These are phyloP conservation scores for Hyles vespertilio DNA, from an alignment of 1,140 invertebrate genomes.

Conservation along the genomic window DNA sequence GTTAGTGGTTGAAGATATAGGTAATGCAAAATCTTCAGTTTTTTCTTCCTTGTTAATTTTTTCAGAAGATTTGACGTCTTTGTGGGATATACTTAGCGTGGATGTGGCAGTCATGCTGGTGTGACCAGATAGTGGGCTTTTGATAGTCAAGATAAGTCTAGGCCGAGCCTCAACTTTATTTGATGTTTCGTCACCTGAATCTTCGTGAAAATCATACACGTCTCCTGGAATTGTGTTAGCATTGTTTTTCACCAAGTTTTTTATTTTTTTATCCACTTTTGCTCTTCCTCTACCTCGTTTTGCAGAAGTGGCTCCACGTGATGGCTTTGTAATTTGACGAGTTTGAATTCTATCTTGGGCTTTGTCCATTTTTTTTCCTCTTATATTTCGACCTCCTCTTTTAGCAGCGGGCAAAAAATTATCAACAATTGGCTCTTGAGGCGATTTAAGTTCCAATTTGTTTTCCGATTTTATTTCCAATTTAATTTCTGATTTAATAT, in stretches of 20 bases:
- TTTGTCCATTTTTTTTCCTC: conserved; percentile 75
- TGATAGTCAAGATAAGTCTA: conserved; percentile 86
- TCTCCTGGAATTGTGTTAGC: conserved; percentile 78
- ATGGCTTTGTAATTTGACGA: conserved; percentile 75
- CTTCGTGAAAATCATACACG: conserved; percentile 90
- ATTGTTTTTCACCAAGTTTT: conserved; percentile 67
- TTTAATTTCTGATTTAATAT: no score
- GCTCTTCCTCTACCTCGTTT: conserved; percentile 72
- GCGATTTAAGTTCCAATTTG: background rate
- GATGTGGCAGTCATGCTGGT: conserved; percentile 53
- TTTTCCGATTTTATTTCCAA: no score
- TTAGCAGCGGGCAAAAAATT: conserved; percentile 42
- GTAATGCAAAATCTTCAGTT: conserved; percentile 79
- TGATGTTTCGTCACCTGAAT: conserved; percentile 83
- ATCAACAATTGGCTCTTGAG: conserved; percentile 26
- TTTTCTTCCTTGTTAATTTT: conserved; percentile 77
- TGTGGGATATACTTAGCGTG: conserved; percentile 51
- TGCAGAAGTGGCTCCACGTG: conserved; percentile 67
- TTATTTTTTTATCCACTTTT: conserved; percentile 77
- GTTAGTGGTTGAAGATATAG: conserved; percentile 66
- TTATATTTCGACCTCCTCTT: conserved; percentile 72
- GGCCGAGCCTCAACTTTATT: conserved; percentile 79
- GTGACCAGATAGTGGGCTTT: conserved; percentile 77
- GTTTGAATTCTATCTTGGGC: conserved; percentile 71
- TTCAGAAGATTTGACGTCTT: conserved; percentile 49